Percentiles rank a stretch among this genome's conserved stretches.
These are phyloP conservation scores for Tauraco hartlaubi DNA, from an alignment of 2,797 vertebrate species.

Conservation along the genomic window DNA sequence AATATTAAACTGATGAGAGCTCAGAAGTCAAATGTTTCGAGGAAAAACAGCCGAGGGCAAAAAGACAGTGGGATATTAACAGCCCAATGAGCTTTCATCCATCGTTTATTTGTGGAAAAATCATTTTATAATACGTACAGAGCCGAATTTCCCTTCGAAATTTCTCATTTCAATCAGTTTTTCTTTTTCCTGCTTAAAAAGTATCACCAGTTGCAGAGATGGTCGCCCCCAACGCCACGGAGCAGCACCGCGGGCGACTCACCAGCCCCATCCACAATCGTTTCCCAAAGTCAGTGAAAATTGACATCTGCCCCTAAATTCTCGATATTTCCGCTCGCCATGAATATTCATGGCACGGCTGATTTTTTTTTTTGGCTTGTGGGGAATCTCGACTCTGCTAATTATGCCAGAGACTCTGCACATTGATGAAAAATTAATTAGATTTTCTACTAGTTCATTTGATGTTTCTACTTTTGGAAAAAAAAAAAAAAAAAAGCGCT, in stretches of 20 bases:
- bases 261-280: rapidly evolving
- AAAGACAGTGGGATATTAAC: background rate
- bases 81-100: background rate
- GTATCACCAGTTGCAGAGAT: rapidly evolving
- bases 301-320: background rate
- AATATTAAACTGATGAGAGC: background rate
- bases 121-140: background rate
- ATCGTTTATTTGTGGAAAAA: background rate
- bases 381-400: background rate
- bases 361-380: background rate
- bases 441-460: background rate
- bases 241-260: rapidly evolving
- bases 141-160: background rate
- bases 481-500: background rate
- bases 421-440: background rate
- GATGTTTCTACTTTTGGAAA: background rate
- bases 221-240: background rate
- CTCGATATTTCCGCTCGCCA: background rate
- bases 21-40: background rate
- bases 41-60: background rate
- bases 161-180: background rate
- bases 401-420: background rate
- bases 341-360: background rate
- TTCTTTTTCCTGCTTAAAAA: background rate
- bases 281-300: background rate